These are phyloP conservation scores for Cerceris ruficornis DNA, from an alignment of 2,888 invertebrate genomes.

Conservation along the genomic window DNA sequence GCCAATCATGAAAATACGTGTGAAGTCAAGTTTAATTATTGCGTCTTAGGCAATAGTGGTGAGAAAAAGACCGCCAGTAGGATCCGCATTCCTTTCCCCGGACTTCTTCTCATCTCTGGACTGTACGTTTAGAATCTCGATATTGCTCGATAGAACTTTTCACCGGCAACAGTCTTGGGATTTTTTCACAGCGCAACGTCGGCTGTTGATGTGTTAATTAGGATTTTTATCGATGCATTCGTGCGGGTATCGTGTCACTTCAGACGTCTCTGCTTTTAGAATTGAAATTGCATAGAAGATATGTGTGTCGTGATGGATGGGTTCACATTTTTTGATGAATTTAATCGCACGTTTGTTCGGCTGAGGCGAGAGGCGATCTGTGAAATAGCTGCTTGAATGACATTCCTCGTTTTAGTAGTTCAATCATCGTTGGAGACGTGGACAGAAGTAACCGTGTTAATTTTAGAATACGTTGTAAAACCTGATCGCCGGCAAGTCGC, in stretches of 20 bases:
- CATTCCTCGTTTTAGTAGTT: conserved; percentile 2
- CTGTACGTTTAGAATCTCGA: too few relatives aligned
- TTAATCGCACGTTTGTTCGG: not conserved
- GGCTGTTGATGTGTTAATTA: not conserved
- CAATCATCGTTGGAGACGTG: not conserved
- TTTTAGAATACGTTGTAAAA: conserved; percentile 19
- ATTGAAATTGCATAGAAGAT: not conserved
- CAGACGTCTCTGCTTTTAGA: not conserved
- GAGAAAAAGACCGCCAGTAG: too few relatives aligned
- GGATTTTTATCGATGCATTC: not conserved
- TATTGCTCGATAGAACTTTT: too few relatives aligned
- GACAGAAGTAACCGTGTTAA: not conserved
- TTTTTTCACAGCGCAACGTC: not conserved
- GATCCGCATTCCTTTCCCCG: too few relatives aligned
- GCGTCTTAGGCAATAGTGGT: too few relatives aligned
- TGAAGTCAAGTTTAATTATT: too few relatives aligned
- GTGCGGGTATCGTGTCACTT: not conserved
- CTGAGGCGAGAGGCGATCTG: not conserved
- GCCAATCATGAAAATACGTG: too few relatives aligned
- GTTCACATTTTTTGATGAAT: conserved; percentile 1
- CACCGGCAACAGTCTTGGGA: too few relatives aligned
- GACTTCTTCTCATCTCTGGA: too few relatives aligned
- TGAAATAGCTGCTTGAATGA: conserved; percentile 2
- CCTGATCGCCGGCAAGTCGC: conserved; percentile 22
- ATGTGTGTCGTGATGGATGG: conserved; percentile 8